Conservation (phyloP, 2,113 vertebrate genomes). For the Epinephelus cyanopodus region DNA sequence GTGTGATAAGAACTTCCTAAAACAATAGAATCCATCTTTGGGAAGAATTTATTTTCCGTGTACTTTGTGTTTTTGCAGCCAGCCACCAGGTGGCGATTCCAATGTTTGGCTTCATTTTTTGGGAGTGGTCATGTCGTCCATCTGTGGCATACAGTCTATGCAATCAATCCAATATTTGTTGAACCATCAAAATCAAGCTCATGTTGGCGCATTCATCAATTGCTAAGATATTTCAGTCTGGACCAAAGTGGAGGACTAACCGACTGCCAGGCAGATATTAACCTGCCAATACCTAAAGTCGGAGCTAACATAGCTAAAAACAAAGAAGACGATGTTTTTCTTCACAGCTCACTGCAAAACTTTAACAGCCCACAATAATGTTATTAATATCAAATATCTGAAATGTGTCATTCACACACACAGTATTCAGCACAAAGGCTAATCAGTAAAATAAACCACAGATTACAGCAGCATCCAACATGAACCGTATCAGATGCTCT, state of each 20-base stretch:
- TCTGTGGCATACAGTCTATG: too few relatives aligned
- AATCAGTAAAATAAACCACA: slow-evolving; percentile 4
- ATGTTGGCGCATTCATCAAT: too few relatives aligned
- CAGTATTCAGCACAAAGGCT: background rate
- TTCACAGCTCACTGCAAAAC: background rate
- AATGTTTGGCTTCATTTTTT: too few relatives aligned
- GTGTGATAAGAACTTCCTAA: too few relatives aligned
- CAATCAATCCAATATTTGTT: too few relatives aligned
- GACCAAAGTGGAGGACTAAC: background rate
- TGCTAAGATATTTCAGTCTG: background rate
- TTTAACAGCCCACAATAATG: background rate
- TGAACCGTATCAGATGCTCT: background rate
- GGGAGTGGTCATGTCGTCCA: too few relatives aligned
- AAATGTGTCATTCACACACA: background rate
- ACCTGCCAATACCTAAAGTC: background rate
- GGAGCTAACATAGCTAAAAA: background rate
- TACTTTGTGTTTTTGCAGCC: too few relatives aligned
- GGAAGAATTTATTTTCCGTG: too few relatives aligned
- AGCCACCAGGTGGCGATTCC: too few relatives aligned
- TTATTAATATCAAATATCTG: too few relatives aligned
- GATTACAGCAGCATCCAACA: background rate
- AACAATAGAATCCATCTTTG: too few relatives aligned
- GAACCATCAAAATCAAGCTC: too few relatives aligned
- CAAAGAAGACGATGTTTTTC: background rate
- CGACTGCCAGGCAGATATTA: background rate